Percentiles rank a stretch among this genome's conserved stretches.
Evolutionary conservation across 2,888 invertebrate genomes (phyloP).

Genomic region (Globia sparganii): DNA sequence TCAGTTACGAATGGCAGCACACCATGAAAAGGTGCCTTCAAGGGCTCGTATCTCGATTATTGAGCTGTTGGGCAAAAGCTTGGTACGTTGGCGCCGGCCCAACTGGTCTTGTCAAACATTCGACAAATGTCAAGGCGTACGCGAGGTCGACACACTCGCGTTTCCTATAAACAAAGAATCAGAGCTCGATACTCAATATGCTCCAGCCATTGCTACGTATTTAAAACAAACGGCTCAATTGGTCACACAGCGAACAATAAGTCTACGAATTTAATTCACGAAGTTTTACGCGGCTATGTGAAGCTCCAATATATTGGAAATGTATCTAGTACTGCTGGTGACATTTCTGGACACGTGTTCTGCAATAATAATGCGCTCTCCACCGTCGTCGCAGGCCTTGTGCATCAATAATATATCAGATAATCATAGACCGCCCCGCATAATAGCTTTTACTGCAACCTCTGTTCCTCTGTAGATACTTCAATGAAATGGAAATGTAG

Average conservation of each 20-base stretch:
- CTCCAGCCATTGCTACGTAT: conserved; percentile 40
- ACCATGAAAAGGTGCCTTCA: conserved; percentile 37
- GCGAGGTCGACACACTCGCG: conserved; percentile 73
- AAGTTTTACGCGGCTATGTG: conserved; percentile 11
- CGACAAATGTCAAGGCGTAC: conserved; percentile 74
- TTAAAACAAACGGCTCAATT: conserved; percentile 50
- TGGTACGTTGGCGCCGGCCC: conserved; percentile 53
- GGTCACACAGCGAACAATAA: conserved; percentile 18
- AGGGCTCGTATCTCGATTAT: conserved; percentile 28
- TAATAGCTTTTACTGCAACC: conserved; percentile 31
- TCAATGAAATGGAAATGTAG: neutral
- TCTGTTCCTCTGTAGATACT: conserved; percentile 7
- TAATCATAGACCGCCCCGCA: conserved; percentile 44
- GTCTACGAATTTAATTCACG: conserved; percentile 28
- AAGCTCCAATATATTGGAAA: conserved; percentile 11
- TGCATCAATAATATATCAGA: conserved; percentile 50
- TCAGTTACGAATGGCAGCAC: conserved; percentile 27
- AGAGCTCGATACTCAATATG: conserved; percentile 61
- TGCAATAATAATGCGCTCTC: conserved; percentile 32
- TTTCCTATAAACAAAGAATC: conserved; percentile 72
- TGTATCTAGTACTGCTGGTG: conserved; percentile 5
- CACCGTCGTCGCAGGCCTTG: conserved; percentile 12
- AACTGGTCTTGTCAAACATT: conserved; percentile 63
- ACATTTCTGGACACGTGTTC: conserved; percentile 20
- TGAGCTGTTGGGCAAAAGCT: conserved; percentile 25